Evolutionary conservation across 2,113 vertebrate genomes (phyloP), one percentile per base, ranked within the genome.

Genomic region (Dicaeum eximium): DNA sequence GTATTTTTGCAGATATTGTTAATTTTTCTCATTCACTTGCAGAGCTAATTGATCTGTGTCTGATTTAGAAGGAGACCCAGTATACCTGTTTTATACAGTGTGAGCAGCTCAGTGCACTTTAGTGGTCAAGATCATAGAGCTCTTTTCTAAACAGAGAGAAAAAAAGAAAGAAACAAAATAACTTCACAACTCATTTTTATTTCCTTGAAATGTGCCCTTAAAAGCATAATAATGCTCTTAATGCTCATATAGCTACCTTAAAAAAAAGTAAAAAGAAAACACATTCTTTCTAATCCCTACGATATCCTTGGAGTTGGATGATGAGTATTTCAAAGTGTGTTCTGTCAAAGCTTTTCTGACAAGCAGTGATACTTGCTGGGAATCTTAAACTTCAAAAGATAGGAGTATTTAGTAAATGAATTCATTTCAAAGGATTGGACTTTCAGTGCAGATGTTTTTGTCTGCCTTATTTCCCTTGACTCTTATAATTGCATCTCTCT

Each of bases 401-500:
- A 80, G 8, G 25, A 93, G 31, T 79, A 51, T 64, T 84, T 89
- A 87, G 70, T 74, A 88, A 86, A 86, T 80, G 53, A 96, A 88
- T 93, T 96, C 0, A 74, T 93, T 94, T 92, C 78, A 83, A 61
- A 91, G 40, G 72, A 84, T 58, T 90, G 73, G 70, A 50, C 66
- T 79, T 88, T 22, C 78, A 86, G 45, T 81, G 65, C 50, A 92
- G 65, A 73, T 80, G 33, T 50, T 80, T 94, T 89, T 47, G 33
- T 61, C 73, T 91, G 38, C 69, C 8, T 93, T 95, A 61, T 80
- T 96, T 92, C 70, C 31, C 64, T 94, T 83, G 69, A 95, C 80
- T 92, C 84, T 96, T 77, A 65, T 92, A 95, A 88, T 94, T 92
- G 72, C 50, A 47, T 67, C 69, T 95, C 62, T 53, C 38, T 92